Conservation (phyloP, 1,140 invertebrate genomes). For the Sarcophaga peregrina region DNA sequence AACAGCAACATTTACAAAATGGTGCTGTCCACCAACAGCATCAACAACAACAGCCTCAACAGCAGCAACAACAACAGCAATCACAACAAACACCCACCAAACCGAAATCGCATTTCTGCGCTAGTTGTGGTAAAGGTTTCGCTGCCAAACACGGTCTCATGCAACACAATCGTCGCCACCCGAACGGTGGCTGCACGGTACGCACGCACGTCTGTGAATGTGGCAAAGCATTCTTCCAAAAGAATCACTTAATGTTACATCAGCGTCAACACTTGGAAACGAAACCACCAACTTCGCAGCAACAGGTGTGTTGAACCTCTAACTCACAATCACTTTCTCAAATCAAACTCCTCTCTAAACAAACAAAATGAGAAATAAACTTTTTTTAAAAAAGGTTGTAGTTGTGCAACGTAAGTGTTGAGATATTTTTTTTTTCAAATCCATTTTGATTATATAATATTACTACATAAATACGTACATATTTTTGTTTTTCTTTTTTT, state of each 20-base stretch:
- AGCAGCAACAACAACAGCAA: constrained; percentile 54
- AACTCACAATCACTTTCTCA: constrained; percentile 34
- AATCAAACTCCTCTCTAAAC: constrained; percentile 43
- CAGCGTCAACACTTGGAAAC: constrained; percentile 83
- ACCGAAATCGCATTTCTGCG: constrained; percentile 84
- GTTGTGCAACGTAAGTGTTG: constrained; percentile 37
- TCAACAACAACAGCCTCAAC: constrained; percentile 54
- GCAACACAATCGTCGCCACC: constrained; percentile 80
- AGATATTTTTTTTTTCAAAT: constrained; percentile 28
- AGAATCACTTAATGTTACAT: constrained; percentile 83
- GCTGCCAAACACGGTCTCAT: constrained; percentile 83
- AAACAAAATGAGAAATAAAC: constrained; percentile 33
- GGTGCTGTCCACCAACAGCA: constrained; percentile 48
- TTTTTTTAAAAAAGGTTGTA: constrained; percentile 46
- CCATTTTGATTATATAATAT: not conserved
- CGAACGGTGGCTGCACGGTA: constrained; percentile 82
- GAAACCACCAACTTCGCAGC: constrained; percentile 69
- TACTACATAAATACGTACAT: too few relatives aligned
- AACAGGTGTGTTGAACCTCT: constrained; percentile 62
- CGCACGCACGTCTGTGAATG: constrained; percentile 86
- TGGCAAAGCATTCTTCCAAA: constrained; percentile 88
- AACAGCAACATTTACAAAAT: constrained; percentile 49
- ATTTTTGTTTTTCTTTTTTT: too few relatives aligned
- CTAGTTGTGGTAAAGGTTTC: constrained; percentile 85
- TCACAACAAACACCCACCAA: constrained; percentile 66